phyloP scores from a whole-genome alignment of 2,888 invertebrate species.

The Luperina testacea region DNA sequence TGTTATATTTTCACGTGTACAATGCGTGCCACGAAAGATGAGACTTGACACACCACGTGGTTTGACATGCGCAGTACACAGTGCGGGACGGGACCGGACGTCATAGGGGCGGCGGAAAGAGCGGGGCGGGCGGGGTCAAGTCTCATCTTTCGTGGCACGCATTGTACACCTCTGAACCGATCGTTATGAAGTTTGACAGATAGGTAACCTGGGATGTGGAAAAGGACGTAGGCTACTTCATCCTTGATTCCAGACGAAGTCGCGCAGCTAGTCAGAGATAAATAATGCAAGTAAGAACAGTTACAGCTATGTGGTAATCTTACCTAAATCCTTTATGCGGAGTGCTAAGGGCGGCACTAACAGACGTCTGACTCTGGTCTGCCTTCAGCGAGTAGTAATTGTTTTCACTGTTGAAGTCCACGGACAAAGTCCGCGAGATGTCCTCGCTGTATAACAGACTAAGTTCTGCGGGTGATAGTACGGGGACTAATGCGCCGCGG shows the following conservation, averaged over 20 bases:
- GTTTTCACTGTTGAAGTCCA: constrained; percentile 77
- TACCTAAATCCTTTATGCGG: constrained; percentile 85
- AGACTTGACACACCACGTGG: too few species aligned
- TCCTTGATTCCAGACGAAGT: too few species aligned
- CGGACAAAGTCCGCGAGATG: constrained; percentile 70
- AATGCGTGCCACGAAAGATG: too few species aligned
- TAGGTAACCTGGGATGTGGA: not conserved
- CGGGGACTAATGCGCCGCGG: constrained; percentile 80
- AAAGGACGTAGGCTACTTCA: not conserved
- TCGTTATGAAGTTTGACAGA: not conserved
- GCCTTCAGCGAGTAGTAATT: constrained; percentile 82
- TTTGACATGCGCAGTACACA: too few species aligned
- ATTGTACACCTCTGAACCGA: not conserved
- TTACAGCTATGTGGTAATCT: constrained; percentile 6
- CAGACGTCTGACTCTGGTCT: constrained; percentile 75
- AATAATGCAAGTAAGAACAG: not conserved
- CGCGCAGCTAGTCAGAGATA: too few species aligned
- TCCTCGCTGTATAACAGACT: constrained; percentile 78
- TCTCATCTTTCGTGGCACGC: too few species aligned
- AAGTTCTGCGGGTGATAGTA: constrained; percentile 79
- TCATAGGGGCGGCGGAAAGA: too few species aligned
- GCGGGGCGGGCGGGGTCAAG: too few species aligned
- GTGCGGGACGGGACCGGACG: too few species aligned
- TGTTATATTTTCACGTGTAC: not conserved
- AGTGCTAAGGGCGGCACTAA: constrained; percentile 80